phyloP scores from a whole-genome alignment of 1,140 invertebrate species.

The Zaprionus ghesquierei region DNA sequence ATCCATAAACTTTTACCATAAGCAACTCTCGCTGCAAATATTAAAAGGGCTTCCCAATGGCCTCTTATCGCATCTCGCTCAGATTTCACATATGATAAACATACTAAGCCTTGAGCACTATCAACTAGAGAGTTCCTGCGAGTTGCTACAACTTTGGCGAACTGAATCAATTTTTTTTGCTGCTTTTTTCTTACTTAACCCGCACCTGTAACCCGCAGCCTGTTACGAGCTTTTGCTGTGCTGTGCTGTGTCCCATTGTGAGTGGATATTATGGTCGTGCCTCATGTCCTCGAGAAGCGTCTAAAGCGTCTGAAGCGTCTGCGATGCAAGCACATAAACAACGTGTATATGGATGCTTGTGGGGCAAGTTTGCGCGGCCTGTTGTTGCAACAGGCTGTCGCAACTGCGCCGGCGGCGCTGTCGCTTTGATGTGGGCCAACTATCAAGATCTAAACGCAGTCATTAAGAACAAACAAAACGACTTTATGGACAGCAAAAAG shows the following conservation, averaged over 20 bases:
- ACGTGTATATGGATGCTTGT: constrained; percentile 43
- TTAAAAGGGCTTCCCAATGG: not conserved
- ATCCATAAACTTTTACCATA: not conserved
- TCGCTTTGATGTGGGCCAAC: constrained; percentile 74
- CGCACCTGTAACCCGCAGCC: constrained; percentile 17
- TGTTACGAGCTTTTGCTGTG: not conserved
- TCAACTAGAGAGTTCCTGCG: not conserved
- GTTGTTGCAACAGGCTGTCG: constrained; percentile 1
- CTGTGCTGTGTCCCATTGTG: not conserved
- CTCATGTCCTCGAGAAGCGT: constrained; percentile 29
- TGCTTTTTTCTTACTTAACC: too few relatives aligned
- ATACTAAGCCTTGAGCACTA: not conserved
- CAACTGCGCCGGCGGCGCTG: constrained; percentile 65
- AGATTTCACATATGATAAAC: constrained; percentile 29
- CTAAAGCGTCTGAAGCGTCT: not conserved
- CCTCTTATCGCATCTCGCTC: not conserved
- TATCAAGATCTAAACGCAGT: constrained; percentile 81
- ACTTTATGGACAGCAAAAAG: constrained; percentile 80
- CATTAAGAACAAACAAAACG: constrained; percentile 81
- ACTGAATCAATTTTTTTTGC: constrained; percentile 23
- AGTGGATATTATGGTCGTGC: constrained; percentile 27
- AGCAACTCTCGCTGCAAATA: not conserved
- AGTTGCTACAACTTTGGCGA: not conserved
- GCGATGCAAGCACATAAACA: constrained; percentile 48
- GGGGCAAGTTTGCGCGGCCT: not conserved